A percentile compares a stretch with the other conserved stretches of the same genome.
phyloP scores from a whole-genome alignment of 2,888 invertebrate genomes.

The Drosophila gaucha region DNA sequence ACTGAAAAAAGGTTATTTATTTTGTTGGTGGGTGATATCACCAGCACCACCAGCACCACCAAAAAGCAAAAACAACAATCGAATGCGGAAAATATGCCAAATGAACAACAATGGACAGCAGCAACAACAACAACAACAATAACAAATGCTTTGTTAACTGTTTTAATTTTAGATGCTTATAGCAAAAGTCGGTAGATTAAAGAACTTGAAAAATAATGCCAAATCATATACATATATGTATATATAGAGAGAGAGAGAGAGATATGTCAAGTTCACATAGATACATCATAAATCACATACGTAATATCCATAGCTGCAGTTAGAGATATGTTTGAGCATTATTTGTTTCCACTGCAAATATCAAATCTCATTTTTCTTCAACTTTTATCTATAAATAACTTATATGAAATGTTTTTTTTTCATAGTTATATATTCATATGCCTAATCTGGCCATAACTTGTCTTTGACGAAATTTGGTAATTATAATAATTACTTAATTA shows the following conservation, averaged over 20 bases:
- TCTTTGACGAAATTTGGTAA: too few species aligned
- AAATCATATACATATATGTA: neutral
- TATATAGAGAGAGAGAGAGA: neutral
- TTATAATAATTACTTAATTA: too few species aligned
- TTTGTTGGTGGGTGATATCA: slow-evolving; percentile 10
- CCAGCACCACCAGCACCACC: slow-evolving; percentile 39
- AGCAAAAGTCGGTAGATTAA: slow-evolving; percentile 16
- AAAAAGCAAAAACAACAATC: slow-evolving; percentile 16
- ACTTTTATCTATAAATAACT: too few species aligned
- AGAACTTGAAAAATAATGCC: slow-evolving; percentile 2
- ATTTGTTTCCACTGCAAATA: too few species aligned
- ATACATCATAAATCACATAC: slow-evolving; percentile 45
- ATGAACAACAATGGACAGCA: slow-evolving; percentile 55
- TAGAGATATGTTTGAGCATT: too few species aligned
- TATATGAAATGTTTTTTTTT: too few species aligned
- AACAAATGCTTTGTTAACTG: slow-evolving; percentile 56
- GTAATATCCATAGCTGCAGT: slow-evolving; percentile 6
- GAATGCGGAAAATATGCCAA: slow-evolving; percentile 69
- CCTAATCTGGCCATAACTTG: too few species aligned
- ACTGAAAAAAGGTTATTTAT: too few species aligned
- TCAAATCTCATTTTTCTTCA: too few species aligned
- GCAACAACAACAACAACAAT: slow-evolving; percentile 20
- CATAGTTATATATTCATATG: too few species aligned
- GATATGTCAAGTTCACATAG: too few species aligned
- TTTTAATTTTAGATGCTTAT: slow-evolving; percentile 62